phyloP scores from a whole-genome alignment of 1,140 invertebrate genomes.

The Micrasema longulum region DNA sequence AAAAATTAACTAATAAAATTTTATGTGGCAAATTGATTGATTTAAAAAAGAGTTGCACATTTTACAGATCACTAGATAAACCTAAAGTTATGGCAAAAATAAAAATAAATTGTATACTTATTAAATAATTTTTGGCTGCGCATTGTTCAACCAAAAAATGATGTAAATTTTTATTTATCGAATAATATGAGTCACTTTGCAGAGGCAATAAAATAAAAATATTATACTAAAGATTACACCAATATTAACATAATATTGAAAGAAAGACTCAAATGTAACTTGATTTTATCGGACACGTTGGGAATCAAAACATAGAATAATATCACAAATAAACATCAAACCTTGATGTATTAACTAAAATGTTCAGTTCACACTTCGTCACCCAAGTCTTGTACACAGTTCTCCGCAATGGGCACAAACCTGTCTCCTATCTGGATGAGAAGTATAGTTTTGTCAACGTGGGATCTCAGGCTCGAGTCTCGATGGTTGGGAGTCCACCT shows the following conservation, averaged over 20 bases:
- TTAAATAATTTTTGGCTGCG: background rate
- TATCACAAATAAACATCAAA: slow-evolving; percentile 44
- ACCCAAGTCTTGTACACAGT: slow-evolving; percentile 84
- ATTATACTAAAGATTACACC: background rate
- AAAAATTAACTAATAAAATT: no score
- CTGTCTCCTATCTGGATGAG: slow-evolving; percentile 93
- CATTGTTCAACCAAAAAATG: background rate
- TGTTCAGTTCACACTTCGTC: slow-evolving; percentile 71
- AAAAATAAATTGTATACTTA: no score
- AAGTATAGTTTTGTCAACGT: slow-evolving; percentile 90
- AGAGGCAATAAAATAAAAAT: background rate
- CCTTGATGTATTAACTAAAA: background rate
- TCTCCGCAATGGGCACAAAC: slow-evolving; percentile 92
- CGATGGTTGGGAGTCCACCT: slow-evolving; percentile 91
- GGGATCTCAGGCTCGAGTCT: slow-evolving; percentile 85
- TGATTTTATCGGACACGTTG: background rate
- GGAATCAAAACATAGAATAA: slow-evolving; percentile 38
- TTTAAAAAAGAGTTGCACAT: no score
- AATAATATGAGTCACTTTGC: background rate
- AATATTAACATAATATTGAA: slow-evolving; percentile 17
- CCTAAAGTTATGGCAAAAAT: no score
- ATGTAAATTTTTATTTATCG: no score
- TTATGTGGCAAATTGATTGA: no score
- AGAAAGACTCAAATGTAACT: background rate
- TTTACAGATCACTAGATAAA: no score